Evolutionary conservation across 2,797 vertebrate genomes (phyloP).

Genomic region (Vultur gryphus): DNA sequence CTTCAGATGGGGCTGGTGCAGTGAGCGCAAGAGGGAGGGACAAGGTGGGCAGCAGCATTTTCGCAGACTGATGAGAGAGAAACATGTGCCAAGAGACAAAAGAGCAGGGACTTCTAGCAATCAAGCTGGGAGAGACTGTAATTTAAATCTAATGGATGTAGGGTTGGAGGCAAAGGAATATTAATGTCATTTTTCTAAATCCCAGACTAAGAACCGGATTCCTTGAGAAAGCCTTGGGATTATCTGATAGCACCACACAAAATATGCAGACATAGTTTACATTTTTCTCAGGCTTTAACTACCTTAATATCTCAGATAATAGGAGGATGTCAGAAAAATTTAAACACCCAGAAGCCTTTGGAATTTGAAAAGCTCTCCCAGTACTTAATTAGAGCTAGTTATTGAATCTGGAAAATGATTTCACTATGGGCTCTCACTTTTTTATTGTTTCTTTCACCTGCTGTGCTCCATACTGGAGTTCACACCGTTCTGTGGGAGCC

Average conservation of each 20-base stretch:
- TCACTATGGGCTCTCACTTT: neutral
- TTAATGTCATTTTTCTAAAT: conserved; percentile 45
- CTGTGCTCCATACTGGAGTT: neutral
- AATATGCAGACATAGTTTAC: conserved; percentile 44
- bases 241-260: conserved; percentile 49
- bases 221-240: conserved; percentile 45
- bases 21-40: neutral
- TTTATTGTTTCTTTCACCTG: neutral
- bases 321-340: conserved; percentile 34
- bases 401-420: neutral
- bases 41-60: neutral
- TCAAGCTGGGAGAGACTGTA: neutral
- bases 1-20: neutral
- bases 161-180: neutral
- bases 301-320: conserved; percentile 51
- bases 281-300: conserved; percentile 64
- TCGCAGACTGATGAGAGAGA: neutral
- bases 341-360: conserved; percentile 15
- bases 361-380: conserved; percentile 32
- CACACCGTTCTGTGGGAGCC: neutral
- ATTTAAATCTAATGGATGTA: neutral
- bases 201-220: conserved; percentile 25
- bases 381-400: conserved; percentile 3
- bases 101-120: neutral
- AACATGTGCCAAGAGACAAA: neutral